Conservation (phyloP, 2,113 vertebrate genomes). For the Phaethon lepturus region DNA sequence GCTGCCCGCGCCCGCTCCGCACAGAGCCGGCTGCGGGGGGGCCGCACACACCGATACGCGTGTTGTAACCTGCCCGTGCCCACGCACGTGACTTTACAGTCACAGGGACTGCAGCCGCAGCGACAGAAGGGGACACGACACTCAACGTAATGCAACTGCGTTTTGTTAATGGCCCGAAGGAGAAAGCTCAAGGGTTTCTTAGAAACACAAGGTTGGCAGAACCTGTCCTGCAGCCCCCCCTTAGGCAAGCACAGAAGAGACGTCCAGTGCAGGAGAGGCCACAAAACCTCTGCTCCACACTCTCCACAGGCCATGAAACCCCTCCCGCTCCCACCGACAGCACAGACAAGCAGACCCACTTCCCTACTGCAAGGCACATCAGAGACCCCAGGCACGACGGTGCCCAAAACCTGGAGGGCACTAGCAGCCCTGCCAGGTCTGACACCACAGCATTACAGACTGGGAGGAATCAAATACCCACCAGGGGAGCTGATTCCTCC, state of each 20-base stretch:
- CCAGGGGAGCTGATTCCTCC: background rate
- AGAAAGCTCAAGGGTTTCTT: background rate
- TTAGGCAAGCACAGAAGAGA: background rate
- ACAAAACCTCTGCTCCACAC: background rate
- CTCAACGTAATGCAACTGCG: rapidly evolving
- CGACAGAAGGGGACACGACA: rapidly evolving
- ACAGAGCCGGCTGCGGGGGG: background rate
- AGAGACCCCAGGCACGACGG: background rate
- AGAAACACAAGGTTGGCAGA: background rate
- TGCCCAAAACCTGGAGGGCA: background rate
- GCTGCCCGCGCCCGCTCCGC: background rate
- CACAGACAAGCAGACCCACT: background rate
- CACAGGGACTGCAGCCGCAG: background rate
- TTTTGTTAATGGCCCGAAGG: background rate
- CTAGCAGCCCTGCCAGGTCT: background rate
- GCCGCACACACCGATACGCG: rapidly evolving
- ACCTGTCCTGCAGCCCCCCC: background rate
- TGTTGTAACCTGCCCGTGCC: background rate
- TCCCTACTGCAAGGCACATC: background rate
- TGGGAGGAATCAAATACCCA: background rate
- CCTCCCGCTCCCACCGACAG: background rate
- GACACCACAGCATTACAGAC: background rate
- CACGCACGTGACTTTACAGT: background rate
- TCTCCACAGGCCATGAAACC: background rate
- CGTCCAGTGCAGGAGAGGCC: background rate